Conservation (phyloP, 2,113 vertebrate genomes). For the Aix galericulata region DNA sequence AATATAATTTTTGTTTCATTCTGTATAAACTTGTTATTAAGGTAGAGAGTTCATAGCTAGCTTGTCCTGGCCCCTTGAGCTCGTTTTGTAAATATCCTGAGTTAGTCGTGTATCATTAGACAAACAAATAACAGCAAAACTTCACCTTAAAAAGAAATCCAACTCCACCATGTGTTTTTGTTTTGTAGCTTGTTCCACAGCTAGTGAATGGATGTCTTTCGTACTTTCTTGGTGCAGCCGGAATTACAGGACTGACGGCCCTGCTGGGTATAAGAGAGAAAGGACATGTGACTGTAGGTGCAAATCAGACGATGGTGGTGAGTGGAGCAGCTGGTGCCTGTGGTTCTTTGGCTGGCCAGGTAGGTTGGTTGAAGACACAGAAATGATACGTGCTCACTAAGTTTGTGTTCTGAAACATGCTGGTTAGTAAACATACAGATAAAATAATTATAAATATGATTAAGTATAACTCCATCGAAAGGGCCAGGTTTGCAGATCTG, state of each 20-base stretch:
- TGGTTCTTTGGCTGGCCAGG: slow-evolving; percentile 94
- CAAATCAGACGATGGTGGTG: slow-evolving; percentile 92
- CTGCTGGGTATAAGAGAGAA: slow-evolving; percentile 90
- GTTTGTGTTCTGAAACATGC: not conserved
- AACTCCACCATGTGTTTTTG: not conserved
- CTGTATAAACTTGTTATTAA: not conserved
- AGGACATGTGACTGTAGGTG: slow-evolving; percentile 84
- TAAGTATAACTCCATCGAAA: not conserved
- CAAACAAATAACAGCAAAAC: not conserved
- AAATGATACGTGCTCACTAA: not conserved
- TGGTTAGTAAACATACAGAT: not conserved
- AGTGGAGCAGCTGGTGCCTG: slow-evolving; percentile 95
- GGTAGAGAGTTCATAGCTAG: not conserved
- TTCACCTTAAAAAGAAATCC: not conserved
- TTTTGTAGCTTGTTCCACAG: slow-evolving; percentile 81
- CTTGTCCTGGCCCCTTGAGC: not conserved
- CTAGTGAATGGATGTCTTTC: slow-evolving; percentile 88
- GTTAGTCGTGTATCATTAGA: not conserved
- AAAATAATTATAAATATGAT: not conserved
- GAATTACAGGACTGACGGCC: slow-evolving; percentile 90
- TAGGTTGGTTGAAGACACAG: slow-evolving; percentile 35
- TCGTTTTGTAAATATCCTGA: not conserved
- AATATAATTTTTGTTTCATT: not conserved
- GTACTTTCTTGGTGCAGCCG: slow-evolving; percentile 89
- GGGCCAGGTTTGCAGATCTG: not conserved